Evolutionary conservation across 2,888 invertebrate species (phyloP), one percentile per base, ranked within the genome.

Genomic region (Leptarthrus brevirostris): DNA sequence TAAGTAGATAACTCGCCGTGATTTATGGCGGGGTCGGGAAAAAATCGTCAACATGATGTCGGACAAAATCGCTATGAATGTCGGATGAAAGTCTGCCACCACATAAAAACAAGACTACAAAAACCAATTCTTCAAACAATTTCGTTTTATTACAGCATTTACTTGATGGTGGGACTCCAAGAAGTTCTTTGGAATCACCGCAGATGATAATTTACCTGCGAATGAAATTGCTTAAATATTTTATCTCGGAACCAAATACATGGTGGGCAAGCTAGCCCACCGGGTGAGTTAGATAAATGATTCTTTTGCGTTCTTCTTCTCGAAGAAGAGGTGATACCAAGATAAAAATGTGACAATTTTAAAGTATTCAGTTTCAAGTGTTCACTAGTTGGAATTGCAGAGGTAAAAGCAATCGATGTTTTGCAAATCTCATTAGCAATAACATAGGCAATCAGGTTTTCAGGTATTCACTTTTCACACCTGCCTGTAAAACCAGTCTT

Each of bases 161-260:
- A 16, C 58, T 18, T 30, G n/a, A n/a, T 12, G 56, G 34, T 34
- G 56, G 56, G 16, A 18, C 10, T 30, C 34, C 34, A 64, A 40
- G 20, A 61, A 44, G 14, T 66, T 66, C 64, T 26, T 47, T 16
- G 26, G 47, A 66, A 47, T 47, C 24, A 16, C 64, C 64, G 16
- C 47, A 66, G 47, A 47, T 8, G 64, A 47, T 16, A 24, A 24
- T 66, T 47, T 47, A 66, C 64, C 64, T 47, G 44, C 20, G 12
- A 36, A 40, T 14, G 61, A 66, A 66, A 66, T 66, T 66, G 64
- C 64, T 66, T 24, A 24, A 64, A 64, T 44, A 44, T 44, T 44
- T 64, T 22, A 40, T 40, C n/a, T 40, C 5, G 3, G 3, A 40
- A 12, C 10, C 12, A 40, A 6, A 40, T 12, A n/a, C 40, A n/a